phyloP scores from a whole-genome alignment of 1,140 invertebrate species.

The Neodiprion lecontei region DNA sequence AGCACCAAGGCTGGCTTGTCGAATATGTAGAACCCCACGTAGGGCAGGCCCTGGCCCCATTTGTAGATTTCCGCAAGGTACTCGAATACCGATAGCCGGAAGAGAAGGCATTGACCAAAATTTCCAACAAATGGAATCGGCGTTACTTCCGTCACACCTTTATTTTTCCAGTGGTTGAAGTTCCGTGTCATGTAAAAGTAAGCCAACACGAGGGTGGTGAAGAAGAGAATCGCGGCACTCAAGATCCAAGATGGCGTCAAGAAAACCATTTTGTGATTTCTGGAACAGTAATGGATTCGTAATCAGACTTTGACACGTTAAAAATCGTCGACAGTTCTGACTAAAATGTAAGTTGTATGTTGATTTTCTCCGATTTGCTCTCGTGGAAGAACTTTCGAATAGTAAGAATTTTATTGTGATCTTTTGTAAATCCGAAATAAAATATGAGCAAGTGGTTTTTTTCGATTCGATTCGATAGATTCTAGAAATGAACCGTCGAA shows the following conservation, averaged over 20 bases:
- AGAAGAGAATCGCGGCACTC: background rate
- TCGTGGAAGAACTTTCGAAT: no score
- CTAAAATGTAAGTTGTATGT: no score
- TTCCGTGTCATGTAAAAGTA: slow-evolving; percentile 51
- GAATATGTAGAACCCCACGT: slow-evolving; percentile 50
- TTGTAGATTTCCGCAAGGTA: slow-evolving; percentile 36
- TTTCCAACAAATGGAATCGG: slow-evolving; percentile 51
- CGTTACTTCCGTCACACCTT: slow-evolving; percentile 37
- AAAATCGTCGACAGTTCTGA: no score
- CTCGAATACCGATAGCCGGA: slow-evolving; percentile 21
- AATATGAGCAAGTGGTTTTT: no score
- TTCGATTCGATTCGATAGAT: no score
- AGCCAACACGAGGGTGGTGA: background rate
- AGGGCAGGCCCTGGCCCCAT: slow-evolving; percentile 27
- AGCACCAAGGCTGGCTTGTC: slow-evolving; percentile 52
- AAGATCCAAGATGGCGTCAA: background rate
- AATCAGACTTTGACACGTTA: no score
- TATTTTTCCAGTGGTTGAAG: slow-evolving; percentile 54
- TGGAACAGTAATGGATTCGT: no score
- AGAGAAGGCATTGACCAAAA: slow-evolving; percentile 27
- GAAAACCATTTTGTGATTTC: background rate
- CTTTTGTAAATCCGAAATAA: no score
- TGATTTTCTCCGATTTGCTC: no score
- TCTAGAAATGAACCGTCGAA: no score
- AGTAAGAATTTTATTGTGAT: no score